Percentiles rank a stretch among this genome's conserved stretches.
phyloP scores from a whole-genome alignment of 2,888 invertebrate species.

The Drosophila percnosoma region DNA sequence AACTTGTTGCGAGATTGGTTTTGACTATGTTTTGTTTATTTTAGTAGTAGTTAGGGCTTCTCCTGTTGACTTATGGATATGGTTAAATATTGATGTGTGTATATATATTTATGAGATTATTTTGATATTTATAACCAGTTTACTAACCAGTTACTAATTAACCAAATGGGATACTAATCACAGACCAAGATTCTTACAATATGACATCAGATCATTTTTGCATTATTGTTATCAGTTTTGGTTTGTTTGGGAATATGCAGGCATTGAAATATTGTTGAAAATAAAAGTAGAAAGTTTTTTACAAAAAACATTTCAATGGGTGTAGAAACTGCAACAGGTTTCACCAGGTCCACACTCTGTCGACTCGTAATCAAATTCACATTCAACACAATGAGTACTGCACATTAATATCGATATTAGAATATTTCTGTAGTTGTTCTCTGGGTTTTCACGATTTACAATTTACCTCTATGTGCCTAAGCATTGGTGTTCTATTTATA shows the following conservation, averaged over 20 bases:
- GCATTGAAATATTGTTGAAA: too few species aligned
- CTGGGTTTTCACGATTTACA: not conserved
- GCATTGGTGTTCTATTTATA: not conserved
- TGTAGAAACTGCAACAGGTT: too few species aligned
- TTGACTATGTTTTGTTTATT: conserved; percentile 34
- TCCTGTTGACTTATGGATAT: not conserved
- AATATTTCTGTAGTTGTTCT: not conserved
- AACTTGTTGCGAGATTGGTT: not conserved
- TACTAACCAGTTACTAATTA: not conserved
- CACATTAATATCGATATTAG: too few species aligned
- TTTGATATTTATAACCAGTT: not conserved
- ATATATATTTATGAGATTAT: not conserved
- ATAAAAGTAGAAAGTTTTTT: too few species aligned
- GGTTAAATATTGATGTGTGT: not conserved
- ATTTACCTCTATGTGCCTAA: not conserved
- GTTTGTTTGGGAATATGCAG: too few species aligned
- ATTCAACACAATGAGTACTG: too few species aligned
- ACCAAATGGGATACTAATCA: not conserved
- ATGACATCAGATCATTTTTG: too few species aligned
- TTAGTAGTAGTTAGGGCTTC: conserved; percentile 12
- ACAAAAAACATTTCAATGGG: too few species aligned
- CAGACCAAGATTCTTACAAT: too few species aligned
- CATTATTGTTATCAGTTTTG: too few species aligned
- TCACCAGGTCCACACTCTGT: too few species aligned
- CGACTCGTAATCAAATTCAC: too few species aligned